These are phyloP conservation scores for Glaucidium brasilianum DNA, from an alignment of 2,113 vertebrate genomes.

Conservation along the genomic window DNA sequence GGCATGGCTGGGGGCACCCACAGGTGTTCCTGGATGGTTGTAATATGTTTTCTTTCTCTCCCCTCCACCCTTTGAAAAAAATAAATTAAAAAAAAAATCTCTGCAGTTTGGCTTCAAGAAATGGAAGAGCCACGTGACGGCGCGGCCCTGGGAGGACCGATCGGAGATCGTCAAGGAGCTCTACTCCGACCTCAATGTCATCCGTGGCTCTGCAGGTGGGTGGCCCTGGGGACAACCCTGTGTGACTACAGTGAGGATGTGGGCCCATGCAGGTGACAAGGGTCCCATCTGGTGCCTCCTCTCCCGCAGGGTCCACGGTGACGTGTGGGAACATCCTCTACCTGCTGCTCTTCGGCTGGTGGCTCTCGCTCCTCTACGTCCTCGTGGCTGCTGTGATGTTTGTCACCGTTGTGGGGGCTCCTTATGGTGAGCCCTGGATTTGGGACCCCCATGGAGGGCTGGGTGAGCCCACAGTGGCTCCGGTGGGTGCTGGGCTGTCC, in stretches of 20 bases:
- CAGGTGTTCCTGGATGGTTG: not conserved
- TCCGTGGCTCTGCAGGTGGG: constrained; percentile 73
- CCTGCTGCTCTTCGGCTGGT: constrained; percentile 86
- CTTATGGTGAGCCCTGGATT: constrained; percentile 75
- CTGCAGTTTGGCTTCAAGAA: constrained; percentile 90
- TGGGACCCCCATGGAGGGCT: not conserved
- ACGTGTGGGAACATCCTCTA: constrained; percentile 81
- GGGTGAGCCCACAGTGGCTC: not conserved
- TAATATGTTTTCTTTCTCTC: accelerated
- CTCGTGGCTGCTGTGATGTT: constrained; percentile 80
- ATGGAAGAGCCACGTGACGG: constrained; percentile 88
- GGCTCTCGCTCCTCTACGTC: constrained; percentile 81
- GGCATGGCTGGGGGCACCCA: not conserved
- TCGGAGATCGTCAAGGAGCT: constrained; percentile 84
- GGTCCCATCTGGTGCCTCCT: not conserved
- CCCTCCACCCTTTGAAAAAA: not conserved
- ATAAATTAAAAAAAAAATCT: not conserved
- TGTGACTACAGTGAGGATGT: accelerated
- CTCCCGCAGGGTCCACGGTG: constrained; percentile 67
- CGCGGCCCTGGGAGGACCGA: constrained; percentile 79
- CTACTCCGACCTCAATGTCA: constrained; percentile 79
- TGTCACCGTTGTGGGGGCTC: constrained; percentile 71
- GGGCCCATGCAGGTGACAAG: accelerated
- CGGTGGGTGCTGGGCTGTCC: accelerated
- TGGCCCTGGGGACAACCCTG: not conserved